Evolutionary conservation across 2,113 vertebrate species (phyloP), one percentile per base, ranked within the genome.

Genomic region (Elgaria multicarinata): DNA sequence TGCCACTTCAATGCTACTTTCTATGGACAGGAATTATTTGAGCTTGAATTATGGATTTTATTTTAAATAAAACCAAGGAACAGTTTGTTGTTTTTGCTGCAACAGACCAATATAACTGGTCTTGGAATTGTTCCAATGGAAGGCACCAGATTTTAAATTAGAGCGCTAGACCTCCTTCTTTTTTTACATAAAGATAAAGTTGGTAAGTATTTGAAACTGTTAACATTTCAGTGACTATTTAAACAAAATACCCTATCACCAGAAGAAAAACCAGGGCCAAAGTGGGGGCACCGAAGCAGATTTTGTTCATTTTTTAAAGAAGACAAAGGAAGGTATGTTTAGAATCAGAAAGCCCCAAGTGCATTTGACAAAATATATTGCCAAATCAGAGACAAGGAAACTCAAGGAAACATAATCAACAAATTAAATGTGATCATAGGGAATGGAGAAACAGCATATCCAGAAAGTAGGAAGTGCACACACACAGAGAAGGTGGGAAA

Each of bases 161-260:
- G 5, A 1, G 69, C 28, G 4, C 26, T 6, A 71, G 79, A 85
- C 44, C 10, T 9, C n/a, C n/a, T n/a, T n/a, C n/a, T n/a, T 6
- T 53, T 85, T 75, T 67, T 62, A n/a, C 33, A 75, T 64, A 24
- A 75, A 64, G 9, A 71, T 85, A 83, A 91, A 86, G 88, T 12
- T 0, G 89, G n/a, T 7, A 10, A 9, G 33, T 71, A 76, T 67
- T 78, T 53, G 3, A 87, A 77, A 20, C 20, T 55, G 55, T 82
- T 81, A 85, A 90, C 72, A 77, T n/a, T 81, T 84, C 18, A 92
- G 78, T 80, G 86, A 89, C 77, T 85, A 85, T 33, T 13, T 83
- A 89, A 90, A 92, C 10, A 83, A 92, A 90, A 24, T 13, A 6
- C 79, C 89, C 83, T n/a, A n/a, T n/a, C n/a, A n/a, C n/a, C n/a